phyloP scores from a whole-genome alignment of 2,113 vertebrate species.

The Pongo pygmaeus region DNA sequence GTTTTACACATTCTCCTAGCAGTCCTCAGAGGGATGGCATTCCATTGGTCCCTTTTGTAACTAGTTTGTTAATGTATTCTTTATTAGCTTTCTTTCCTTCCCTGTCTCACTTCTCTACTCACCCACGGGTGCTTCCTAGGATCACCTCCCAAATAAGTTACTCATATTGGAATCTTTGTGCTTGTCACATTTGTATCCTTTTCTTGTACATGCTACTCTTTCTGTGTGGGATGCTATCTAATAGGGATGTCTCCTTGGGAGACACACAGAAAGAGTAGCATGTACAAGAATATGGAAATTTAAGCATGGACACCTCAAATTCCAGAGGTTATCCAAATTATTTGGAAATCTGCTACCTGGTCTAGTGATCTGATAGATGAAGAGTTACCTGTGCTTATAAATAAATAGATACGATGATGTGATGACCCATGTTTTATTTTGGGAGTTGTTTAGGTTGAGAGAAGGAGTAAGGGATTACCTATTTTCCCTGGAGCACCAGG shows the following conservation, averaged over 20 bases:
- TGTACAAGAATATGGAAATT: not conserved
- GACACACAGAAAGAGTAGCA: not conserved
- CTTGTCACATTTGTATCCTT: not conserved
- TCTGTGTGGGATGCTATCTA: too few species aligned
- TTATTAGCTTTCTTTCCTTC: not conserved
- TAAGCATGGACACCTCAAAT: not conserved
- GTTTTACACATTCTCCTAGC: not conserved
- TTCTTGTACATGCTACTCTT: too few species aligned
- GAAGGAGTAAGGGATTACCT: not conserved
- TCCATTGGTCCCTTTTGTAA: not conserved
- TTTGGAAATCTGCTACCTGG: not conserved
- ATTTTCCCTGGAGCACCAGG: not conserved
- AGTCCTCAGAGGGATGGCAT: not conserved
- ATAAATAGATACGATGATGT: not conserved
- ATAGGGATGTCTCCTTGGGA: too few species aligned
- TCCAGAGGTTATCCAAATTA: not conserved
- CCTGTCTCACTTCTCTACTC: not conserved
- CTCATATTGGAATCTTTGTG: not conserved
- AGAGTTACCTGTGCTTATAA: not conserved
- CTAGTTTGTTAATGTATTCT: not conserved
- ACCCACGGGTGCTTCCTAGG: not conserved
- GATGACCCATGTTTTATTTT: not conserved
- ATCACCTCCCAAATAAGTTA: not conserved
- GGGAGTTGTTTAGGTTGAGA: not conserved
- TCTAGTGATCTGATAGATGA: not conserved